Conservation (phyloP, 2,113 vertebrate genomes). For the Monopterus albus region DNA sequence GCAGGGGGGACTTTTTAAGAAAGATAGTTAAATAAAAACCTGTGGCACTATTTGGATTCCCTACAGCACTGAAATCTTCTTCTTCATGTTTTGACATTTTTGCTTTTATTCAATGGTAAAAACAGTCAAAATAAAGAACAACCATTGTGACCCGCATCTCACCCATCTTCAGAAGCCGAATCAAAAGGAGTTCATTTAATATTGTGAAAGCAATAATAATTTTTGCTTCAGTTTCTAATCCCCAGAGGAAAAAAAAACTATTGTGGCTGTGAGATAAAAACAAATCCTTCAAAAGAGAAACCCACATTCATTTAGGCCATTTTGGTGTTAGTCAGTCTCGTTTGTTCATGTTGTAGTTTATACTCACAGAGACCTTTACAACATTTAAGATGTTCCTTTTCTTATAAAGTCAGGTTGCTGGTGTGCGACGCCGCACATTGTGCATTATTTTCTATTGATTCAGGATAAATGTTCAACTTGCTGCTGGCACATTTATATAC, state of each 20-base stretch:
- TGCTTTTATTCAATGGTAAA: neutral
- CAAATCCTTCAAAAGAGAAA: conserved; percentile 39
- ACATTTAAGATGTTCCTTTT: neutral
- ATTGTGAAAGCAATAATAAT: neutral
- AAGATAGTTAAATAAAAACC: too few species aligned
- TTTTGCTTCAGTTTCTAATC: too few species aligned
- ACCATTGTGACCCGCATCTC: neutral
- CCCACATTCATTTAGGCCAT: too few species aligned
- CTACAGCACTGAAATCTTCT: neutral
- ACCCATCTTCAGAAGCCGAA: neutral
- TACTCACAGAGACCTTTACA: neutral
- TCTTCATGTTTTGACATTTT: neutral
- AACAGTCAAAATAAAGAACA: neutral
- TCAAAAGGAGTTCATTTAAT: neutral
- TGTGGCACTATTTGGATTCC: neutral
- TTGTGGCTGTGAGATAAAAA: neutral
- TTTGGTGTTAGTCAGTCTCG: too few species aligned
- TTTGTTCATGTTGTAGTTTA: too few species aligned
- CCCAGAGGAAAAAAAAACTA: too few species aligned
- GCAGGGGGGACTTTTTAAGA: too few species aligned
- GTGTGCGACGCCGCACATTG: neutral
- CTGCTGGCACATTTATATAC: neutral
- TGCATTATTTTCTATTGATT: neutral
- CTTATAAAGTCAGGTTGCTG: neutral
- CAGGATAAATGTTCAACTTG: neutral